These are phyloP conservation scores for Perdita meconis DNA, from an alignment of 2,888 invertebrate species.

Conservation along the genomic window DNA sequence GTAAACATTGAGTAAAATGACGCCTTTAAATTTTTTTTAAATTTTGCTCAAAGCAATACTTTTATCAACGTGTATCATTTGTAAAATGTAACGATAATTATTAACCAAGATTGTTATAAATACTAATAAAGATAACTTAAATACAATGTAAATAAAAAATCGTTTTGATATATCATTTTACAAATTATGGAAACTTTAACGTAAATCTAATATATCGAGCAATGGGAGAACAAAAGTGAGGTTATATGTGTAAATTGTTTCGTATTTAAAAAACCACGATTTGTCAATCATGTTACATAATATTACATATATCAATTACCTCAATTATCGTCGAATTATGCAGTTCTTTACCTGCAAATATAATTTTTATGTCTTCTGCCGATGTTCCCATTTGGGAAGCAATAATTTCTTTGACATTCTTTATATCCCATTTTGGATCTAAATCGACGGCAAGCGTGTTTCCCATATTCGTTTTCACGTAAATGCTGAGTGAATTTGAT, in stretches of 20 bases:
- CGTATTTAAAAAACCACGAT: background rate
- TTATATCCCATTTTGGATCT: conserved; percentile 90
- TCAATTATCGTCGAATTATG: conserved; percentile 89
- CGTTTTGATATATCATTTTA: too few species aligned
- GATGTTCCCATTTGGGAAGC: conserved; percentile 89
- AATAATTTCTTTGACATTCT: conserved; percentile 89
- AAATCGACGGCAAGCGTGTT: conserved; percentile 88
- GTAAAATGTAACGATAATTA: too few species aligned
- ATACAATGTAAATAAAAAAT: too few species aligned
- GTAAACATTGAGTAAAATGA: too few species aligned
- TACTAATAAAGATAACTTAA: too few species aligned
- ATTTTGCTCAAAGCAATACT: too few species aligned
- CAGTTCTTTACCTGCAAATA: conserved; percentile 92
- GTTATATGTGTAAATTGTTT: conserved; percentile 21
- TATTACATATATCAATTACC: conserved; percentile 83
- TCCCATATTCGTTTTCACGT: conserved; percentile 89
- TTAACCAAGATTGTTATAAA: too few species aligned
- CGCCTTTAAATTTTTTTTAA: too few species aligned
- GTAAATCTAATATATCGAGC: background rate
- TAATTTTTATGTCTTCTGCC: conserved; percentile 90
- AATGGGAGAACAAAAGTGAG: conserved; percentile 3
- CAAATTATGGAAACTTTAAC: background rate
- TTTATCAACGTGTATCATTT: too few species aligned
- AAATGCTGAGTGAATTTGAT: conserved; percentile 87
- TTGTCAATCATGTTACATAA: background rate